phyloP scores from a whole-genome alignment of 1,140 invertebrate genomes.

The Zaprionus nigranus region DNA sequence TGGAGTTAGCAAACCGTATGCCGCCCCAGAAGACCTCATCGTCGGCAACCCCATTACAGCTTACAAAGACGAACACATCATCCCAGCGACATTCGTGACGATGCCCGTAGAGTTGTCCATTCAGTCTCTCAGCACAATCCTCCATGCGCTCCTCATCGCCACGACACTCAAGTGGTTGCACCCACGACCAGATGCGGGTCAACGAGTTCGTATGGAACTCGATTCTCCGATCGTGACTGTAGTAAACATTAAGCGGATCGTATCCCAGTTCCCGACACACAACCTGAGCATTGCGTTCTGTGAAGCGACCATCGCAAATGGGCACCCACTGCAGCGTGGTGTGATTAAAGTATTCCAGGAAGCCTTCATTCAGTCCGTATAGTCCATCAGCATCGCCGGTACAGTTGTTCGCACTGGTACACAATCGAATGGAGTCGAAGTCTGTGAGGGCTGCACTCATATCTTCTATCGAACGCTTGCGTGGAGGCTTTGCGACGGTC shows the following conservation, averaged over 20 bases:
- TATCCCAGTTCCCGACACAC: conserved; percentile 97
- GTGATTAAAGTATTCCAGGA: conserved; percentile 97
- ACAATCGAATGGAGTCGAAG: conserved; percentile 89
- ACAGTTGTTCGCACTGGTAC: conserved; percentile 89
- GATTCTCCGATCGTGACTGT: conserved; percentile 91
- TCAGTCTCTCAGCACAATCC: conserved; percentile 94
- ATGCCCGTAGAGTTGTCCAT: conserved; percentile 94
- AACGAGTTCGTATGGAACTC: conserved; percentile 94
- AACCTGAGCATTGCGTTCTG: conserved; percentile 96
- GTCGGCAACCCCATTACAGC: conserved; percentile 90
- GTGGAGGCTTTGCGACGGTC: conserved; percentile 58
- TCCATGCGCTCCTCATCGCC: conserved; percentile 94
- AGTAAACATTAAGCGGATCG: conserved; percentile 94
- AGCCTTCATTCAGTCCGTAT: conserved; percentile 88
- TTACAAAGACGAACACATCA: conserved; percentile 96
- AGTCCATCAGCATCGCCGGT: conserved; percentile 85
- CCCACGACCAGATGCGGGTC: conserved; percentile 96
- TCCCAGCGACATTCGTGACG: conserved; percentile 94
- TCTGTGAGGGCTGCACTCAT: conserved; percentile 77
- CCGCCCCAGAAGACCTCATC: conserved; percentile 97
- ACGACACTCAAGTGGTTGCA: conserved; percentile 93
- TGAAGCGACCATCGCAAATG: conserved; percentile 97
- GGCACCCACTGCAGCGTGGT: conserved; percentile 98
- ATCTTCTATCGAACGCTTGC: conserved; percentile 84
- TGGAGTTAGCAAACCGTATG: conserved; percentile 94